phyloP scores from a whole-genome alignment of 2,797 vertebrate species.

The Sebastes goodei region DNA sequence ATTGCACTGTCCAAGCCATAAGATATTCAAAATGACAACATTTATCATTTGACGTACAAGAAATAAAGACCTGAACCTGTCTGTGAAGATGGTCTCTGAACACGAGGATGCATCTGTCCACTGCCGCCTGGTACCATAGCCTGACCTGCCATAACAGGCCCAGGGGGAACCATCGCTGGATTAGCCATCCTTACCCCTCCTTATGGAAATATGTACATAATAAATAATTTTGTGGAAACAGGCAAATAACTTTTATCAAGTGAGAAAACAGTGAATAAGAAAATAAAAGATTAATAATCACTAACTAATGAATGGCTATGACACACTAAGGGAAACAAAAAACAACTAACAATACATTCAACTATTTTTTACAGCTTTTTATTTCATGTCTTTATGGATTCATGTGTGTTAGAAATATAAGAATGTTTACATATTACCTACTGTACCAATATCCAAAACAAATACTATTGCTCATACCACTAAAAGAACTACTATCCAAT shows the following conservation, averaged over 20 bases:
- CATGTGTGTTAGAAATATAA: background rate
- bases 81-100: conserved; percentile 89
- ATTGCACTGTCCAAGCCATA: background rate
- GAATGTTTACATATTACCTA: background rate
- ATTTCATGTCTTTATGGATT: background rate
- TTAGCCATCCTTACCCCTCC: conserved; percentile 92
- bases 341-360: background rate
- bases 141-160: conserved; percentile 87
- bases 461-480: background rate
- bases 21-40: background rate
- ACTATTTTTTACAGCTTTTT: background rate
- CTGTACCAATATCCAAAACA: background rate
- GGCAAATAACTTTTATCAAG: background rate
- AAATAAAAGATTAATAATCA: background rate
- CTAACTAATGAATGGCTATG: background rate
- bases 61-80: conserved; percentile 84
- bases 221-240: background rate
- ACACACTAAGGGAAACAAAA: background rate
- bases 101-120: conserved; percentile 91
- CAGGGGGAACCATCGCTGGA: conserved; percentile 91
- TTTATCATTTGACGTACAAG: background rate
- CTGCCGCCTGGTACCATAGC: conserved; percentile 87
- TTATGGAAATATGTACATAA: conserved; percentile 52
- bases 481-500: background rate
- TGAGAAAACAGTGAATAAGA: background rate